Base-by-base conservation (phyloP, 2,113 vertebrate genomes). In the Megalops atlanticus region DNA sequence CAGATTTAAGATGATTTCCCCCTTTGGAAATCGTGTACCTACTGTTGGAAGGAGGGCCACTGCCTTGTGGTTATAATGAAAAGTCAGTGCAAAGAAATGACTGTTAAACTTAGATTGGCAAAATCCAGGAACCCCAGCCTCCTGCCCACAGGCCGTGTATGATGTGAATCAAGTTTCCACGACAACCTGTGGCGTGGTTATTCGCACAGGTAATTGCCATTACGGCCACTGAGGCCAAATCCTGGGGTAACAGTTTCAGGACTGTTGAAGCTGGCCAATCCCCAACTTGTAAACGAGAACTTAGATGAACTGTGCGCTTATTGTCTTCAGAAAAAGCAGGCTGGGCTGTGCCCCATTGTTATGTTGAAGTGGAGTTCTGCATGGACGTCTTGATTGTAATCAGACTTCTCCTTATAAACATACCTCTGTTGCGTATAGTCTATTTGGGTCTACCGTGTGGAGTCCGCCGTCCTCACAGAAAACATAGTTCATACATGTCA, bases 81-180 rank as follows among this genome's bases (percentile, higher is more conserved):
- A 64, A 15, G 38, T 58, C 73, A 41, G 72, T 43, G 74, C 52
- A 41, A 39, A 72, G 75, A 35, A 33, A 78, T 52, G 45, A 77
- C 64, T 45, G 64, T 71, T 38, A 18, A 43, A 78, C 78, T n/a
- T 82, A 77, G 72, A 82, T 49, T 71, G 75, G 64, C 40, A 2
- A 1, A 24, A 43, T 18, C 41, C 24, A 1, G 21, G 43, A n/a
- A n/a, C n/a, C n/a, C n/a, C n/a, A n/a, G n/a, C n/a, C n/a, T n/a
- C n/a, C n/a, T n/a, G n/a, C n/a, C 45, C 45, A 10, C 31, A 27
- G 40, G 47, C 49, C 27, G 33, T 39, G 31, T 24, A 24, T 49
- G 33, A 45, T n/a, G 24, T 64, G 35, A 69, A 54, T 35, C 70
- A 58, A 43, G 71, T 43, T 33, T 52, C 77, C 49, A 31, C 74